Evolutionary conservation across 2,888 invertebrate genomes (phyloP).

Genomic region (Geotrupes spiniger): DNA sequence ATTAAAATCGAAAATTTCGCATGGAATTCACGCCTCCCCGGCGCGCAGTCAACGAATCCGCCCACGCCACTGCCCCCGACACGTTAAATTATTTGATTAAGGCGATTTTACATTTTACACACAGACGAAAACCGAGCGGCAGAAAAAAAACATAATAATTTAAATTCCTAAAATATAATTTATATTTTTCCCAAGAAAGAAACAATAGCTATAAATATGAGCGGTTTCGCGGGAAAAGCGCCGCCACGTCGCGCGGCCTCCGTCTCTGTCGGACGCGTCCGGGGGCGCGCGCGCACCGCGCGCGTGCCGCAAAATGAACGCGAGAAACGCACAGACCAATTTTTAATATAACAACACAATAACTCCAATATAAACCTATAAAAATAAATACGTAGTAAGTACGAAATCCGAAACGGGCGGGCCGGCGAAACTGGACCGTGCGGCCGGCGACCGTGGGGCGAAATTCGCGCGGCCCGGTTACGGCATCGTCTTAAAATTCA

Average conservation of each 20-base stretch:
- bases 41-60: too few species aligned
- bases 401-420: conserved; percentile 14
- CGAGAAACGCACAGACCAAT: conserved; percentile 23
- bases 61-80: too few species aligned
- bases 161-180: conserved; percentile 22
- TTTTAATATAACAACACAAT: conserved; percentile 33
- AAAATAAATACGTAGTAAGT: conserved; percentile 29
- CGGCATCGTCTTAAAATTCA: conserved; percentile 30
- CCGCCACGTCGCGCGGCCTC: conserved; percentile 14
- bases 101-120: too few species aligned
- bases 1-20: too few species aligned
- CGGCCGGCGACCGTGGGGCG: neutral
- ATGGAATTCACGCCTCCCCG: too few species aligned
- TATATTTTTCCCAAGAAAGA: conserved; percentile 22
- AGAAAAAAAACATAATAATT: conserved; percentile 10
- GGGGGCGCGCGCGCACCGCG: neutral
- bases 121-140: neutral
- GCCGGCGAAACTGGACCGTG: neutral
- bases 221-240: conserved; percentile 14
- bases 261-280: neutral
- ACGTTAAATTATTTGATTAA: too few species aligned
- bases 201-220: conserved; percentile 31
- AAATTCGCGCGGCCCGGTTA: conserved; percentile 5
- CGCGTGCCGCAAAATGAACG: conserved; percentile 1
- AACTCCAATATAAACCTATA: conserved; percentile 32